Conservation (phyloP, 2,888 invertebrate genomes). For the Chorisops tibialis region DNA sequence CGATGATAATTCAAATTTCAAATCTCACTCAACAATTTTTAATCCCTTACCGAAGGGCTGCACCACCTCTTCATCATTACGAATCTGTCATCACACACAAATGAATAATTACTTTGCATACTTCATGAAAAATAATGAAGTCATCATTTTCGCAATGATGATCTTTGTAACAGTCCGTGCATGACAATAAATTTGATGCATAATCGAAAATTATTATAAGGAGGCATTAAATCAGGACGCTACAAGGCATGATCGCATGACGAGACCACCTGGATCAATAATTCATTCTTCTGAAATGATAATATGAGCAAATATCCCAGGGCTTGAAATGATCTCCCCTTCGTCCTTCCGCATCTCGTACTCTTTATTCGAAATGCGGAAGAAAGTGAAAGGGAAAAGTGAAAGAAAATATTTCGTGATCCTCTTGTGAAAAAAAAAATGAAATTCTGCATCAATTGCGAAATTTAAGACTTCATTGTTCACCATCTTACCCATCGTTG, state of each 20-base stretch:
- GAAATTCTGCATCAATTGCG: conserved; percentile 17
- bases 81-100: not conserved
- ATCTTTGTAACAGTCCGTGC: not conserved
- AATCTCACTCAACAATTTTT: too few species aligned
- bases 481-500: conserved; percentile 15
- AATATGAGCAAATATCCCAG: conserved; percentile 13
- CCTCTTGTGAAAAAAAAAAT: conserved; percentile 6
- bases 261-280: not conserved
- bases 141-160: conserved; percentile 21
- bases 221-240: too few species aligned
- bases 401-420: too few species aligned
- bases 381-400: too few species aligned
- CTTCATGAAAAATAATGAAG: conserved; percentile 25
- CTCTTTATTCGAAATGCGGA: too few species aligned
- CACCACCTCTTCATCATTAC: too few species aligned
- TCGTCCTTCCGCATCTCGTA: too few species aligned
- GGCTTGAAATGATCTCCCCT: not conserved
- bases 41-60: too few species aligned
- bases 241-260: too few species aligned
- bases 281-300: too few species aligned
- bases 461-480: conserved; percentile 22
- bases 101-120: conserved; percentile 25
- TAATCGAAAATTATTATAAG: conserved; percentile 11
- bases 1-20: too few species aligned
- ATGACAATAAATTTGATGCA: conserved; percentile 20